Evolutionary conservation across 1,140 invertebrate species (phyloP).

Genomic region (Leptinotarsa texana): DNA sequence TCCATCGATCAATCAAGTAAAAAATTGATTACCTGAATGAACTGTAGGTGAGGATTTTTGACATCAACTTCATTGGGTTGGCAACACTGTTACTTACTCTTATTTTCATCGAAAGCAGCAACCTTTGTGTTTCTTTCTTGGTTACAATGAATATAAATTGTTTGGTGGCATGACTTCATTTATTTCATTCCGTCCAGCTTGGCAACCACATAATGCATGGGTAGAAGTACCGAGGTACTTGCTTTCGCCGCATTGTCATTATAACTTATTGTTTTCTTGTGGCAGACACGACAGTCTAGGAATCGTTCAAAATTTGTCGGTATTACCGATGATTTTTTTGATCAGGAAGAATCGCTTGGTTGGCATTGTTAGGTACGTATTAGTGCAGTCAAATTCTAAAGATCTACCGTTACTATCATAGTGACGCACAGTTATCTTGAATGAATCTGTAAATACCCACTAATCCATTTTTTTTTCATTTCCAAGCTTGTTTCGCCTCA

Average conservation of each 20-base stretch:
- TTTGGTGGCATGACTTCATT: neutral
- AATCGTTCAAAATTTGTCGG: neutral
- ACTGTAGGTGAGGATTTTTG: too few relatives aligned
- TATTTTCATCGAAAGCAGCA: neutral
- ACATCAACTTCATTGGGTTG: too few relatives aligned
- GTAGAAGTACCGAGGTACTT: slow-evolving; percentile 2
- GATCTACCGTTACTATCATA: too few relatives aligned
- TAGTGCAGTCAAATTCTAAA: too few relatives aligned
- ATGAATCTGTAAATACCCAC: too few relatives aligned
- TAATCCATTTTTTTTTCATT: too few relatives aligned
- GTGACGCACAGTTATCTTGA: too few relatives aligned
- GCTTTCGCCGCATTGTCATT: slow-evolving; percentile 5
- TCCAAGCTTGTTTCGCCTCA: too few relatives aligned
- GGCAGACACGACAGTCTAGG: neutral
- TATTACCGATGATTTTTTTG: neutral
- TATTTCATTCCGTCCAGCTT: neutral
- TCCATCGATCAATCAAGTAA: too few relatives aligned
- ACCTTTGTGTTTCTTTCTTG: slow-evolving; percentile 1
- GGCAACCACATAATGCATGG: slow-evolving; percentile 1
- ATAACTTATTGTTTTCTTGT: slow-evolving; percentile 6
- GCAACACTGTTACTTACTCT: neutral
- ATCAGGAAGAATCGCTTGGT: too few relatives aligned
- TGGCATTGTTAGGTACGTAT: too few relatives aligned
- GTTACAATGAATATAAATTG: slow-evolving; percentile 1
- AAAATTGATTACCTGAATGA: too few relatives aligned